phyloP scores from a whole-genome alignment of 1,140 invertebrate genomes.

The Maconellicoccus hirsutus region DNA sequence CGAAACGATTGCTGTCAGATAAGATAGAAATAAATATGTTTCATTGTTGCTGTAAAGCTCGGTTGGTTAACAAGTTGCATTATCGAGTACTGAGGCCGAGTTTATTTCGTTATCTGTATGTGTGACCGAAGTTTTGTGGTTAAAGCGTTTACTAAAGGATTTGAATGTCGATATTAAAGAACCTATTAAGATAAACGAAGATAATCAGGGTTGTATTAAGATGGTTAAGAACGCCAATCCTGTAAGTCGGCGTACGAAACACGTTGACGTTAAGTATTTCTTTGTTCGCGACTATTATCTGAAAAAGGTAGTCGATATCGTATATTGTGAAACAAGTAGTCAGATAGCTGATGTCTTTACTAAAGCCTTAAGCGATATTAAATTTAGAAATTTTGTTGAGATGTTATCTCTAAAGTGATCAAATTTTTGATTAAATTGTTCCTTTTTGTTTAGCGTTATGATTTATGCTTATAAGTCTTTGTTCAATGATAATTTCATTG shows the following conservation, averaged over 20 bases:
- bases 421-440: no score
- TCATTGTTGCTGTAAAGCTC: no score
- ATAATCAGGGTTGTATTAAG: slow-evolving; percentile 26
- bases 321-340: slow-evolving; percentile 25
- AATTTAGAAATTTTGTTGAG: slow-evolving; percentile 10
- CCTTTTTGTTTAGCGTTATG: no score
- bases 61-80: no score
- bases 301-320: slow-evolving; percentile 25
- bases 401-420: no score
- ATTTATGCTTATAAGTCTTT: no score
- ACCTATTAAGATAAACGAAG: slow-evolving; percentile 23
- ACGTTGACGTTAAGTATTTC: slow-evolving; percentile 28
- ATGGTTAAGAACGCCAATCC: not conserved
- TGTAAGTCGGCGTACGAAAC: slow-evolving; percentile 26
- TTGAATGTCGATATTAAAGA: not conserved
- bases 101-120: no score
- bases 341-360: slow-evolving; percentile 30
- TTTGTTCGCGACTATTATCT: slow-evolving; percentile 28
- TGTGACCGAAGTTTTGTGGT: slow-evolving; percentile 27
- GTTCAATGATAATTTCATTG: no score
- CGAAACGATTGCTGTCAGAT: no score
- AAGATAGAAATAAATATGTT: no score
- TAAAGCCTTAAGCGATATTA: slow-evolving; percentile 26
- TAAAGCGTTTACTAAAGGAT: slow-evolving; percentile 19
- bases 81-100: no score